A percentile compares a stretch with the other conserved stretches of the same genome.
Conservation (phyloP, 2,888 invertebrate species). For the Acleris literana region DNA sequence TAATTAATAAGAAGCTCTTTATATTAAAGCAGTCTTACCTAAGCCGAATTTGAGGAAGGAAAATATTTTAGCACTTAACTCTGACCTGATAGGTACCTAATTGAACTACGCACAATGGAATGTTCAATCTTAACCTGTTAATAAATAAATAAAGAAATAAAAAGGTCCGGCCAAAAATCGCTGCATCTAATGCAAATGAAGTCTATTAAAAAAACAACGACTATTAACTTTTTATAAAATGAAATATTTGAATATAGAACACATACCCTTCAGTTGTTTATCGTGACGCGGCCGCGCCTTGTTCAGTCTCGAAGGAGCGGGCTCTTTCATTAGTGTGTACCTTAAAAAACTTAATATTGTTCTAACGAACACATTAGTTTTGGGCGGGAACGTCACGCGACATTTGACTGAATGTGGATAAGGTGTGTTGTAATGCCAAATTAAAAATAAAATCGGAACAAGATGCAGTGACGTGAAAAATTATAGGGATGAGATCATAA, state of each 20-base stretch:
- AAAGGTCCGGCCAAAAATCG: too few relatives aligned
- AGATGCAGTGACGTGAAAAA: neutral
- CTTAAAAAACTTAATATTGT: slow-evolving; percentile 73
- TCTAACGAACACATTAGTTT: slow-evolving; percentile 71
- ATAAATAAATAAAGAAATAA: too few relatives aligned
- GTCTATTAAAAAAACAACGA: neutral
- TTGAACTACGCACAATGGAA: too few relatives aligned
- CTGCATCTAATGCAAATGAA: neutral
- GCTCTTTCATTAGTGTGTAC: slow-evolving; percentile 77
- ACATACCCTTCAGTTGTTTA: slow-evolving; percentile 27
- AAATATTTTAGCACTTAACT: too few relatives aligned
- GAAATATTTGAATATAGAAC: slow-evolving; percentile 22
- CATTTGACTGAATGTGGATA: slow-evolving; percentile 40
- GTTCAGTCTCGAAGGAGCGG: slow-evolving; percentile 79
- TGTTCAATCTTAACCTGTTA: too few relatives aligned
- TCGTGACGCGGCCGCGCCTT: slow-evolving; percentile 57
- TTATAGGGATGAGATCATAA: neutral
- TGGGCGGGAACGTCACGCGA: slow-evolving; percentile 78
- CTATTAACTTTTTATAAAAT: neutral
- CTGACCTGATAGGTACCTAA: too few relatives aligned
- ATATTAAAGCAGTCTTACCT: too few relatives aligned
- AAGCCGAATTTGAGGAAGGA: too few relatives aligned
- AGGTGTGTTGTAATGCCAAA: slow-evolving; percentile 7
- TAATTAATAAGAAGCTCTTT: too few relatives aligned
- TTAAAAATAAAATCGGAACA: neutral